phyloP scores from a whole-genome alignment of 2,888 invertebrate species.

The Drosophila colorata region DNA sequence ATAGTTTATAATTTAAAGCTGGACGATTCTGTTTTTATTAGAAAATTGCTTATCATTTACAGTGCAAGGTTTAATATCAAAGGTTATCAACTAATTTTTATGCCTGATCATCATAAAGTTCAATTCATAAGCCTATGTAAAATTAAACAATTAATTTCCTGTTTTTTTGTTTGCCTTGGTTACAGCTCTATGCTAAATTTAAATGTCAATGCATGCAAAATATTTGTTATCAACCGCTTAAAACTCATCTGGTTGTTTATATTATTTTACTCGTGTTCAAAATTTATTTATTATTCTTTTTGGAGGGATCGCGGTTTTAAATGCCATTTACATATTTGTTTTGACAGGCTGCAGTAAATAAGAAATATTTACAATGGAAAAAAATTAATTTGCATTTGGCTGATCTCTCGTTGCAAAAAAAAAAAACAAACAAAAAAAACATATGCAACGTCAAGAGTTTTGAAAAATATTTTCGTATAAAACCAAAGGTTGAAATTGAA shows the following conservation, averaged over 20 bases:
- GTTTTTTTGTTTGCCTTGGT: background rate
- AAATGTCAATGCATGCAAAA: constrained; percentile 4
- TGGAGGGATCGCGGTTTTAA: constrained; percentile 1
- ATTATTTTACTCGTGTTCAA: background rate
- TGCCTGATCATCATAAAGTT: background rate
- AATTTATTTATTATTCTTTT: constrained; percentile 1
- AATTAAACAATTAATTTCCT: background rate
- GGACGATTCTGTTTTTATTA: constrained; percentile 1
- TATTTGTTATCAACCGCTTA: constrained; percentile 7
- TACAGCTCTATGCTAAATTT: background rate
- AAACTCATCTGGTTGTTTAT: constrained; percentile 14
- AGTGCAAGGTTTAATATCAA: constrained; percentile 16
- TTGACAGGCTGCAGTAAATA: constrained; percentile 22
- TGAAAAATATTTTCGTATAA: constrained; percentile 3
- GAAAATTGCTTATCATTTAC: constrained; percentile 38
- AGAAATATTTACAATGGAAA: constrained; percentile 51
- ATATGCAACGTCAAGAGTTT: constrained; percentile 9
- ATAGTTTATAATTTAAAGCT: background rate
- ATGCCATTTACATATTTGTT: constrained; percentile 33
- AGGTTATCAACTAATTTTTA: constrained; percentile 26
- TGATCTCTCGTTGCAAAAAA: constrained; percentile 3
- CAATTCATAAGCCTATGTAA: background rate
- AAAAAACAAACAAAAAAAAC: background rate
- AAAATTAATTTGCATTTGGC: constrained; percentile 11
- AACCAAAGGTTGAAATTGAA: background rate